Percentiles rank a stretch among this genome's conserved stretches.
These are phyloP conservation scores for Ginglymostoma cirratum DNA, from an alignment of 2,113 vertebrate genomes.

Conservation along the genomic window DNA sequence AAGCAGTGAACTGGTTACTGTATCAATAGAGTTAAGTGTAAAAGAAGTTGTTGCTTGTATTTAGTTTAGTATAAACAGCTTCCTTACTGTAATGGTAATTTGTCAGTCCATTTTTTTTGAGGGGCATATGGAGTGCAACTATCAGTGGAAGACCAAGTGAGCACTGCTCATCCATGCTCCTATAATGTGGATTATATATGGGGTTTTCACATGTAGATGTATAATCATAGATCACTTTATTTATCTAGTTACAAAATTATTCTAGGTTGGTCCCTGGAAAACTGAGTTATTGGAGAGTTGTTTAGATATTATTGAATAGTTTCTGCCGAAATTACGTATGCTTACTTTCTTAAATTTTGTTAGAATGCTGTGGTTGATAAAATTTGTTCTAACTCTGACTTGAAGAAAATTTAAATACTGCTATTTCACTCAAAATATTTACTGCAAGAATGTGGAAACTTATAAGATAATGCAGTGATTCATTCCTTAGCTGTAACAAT, in stretches of 20 bases:
- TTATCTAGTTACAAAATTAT: neutral
- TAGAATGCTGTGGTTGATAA: neutral
- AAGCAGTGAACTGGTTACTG: neutral
- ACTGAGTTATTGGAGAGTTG: neutral
- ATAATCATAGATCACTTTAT: neutral
- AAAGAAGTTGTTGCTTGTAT: neutral
- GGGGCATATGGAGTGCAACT: neutral
- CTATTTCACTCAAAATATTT: neutral
- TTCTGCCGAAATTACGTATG: neutral
- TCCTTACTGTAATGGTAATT: neutral
- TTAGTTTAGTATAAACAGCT: neutral
- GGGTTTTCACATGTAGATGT: too few species aligned
- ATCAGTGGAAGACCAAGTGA: neutral
- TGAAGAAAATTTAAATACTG: neutral
- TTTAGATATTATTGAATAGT: neutral
- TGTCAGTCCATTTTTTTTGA: neutral
- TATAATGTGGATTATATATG: neutral
- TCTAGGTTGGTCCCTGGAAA: neutral
- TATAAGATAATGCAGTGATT: neutral
- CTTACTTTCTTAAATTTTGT: neutral
- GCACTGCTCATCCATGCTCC: neutral
- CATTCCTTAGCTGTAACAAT: neutral
- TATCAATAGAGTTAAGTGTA: neutral
- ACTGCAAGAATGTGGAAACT: neutral
- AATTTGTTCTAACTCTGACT: neutral